Base-by-base conservation (phyloP, 2,113 vertebrate genomes). In the Oryzias woworae region DNA sequence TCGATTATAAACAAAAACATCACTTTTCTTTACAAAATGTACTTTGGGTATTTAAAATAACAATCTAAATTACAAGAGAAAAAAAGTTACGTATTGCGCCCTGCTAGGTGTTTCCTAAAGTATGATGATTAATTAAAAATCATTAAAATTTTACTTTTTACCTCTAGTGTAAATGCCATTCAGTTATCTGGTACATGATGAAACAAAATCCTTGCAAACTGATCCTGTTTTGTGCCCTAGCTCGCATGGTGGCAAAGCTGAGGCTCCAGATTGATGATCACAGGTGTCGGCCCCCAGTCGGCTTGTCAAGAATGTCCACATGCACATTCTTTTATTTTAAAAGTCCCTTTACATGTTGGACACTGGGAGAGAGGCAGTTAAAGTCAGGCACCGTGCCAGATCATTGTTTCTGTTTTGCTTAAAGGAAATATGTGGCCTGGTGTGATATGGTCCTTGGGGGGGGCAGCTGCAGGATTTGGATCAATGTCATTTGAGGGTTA, bases 401-500 rank as follows among this genome's bases (percentile, higher is more conserved):
- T 85, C 82, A 91, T 86, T 89, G 89, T 92, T 88, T 77, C 77
- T 78, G 84, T 88, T 88, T 73, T 82, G 82, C 71, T 78, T 82
- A 83, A 73, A 76, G 85, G 81, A 80, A 83, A 85, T 86, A 85
- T 82, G 88, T 88, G 77, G 70, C 68, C 61, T 43, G 51, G 67
- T 61, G 71, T 81, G 83, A 89, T 85, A 77, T 86, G 83, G 70
- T 81, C 74, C 78, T 74, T 70, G 52, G 62, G 75, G 15, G 20
- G 77, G 78, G 78, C 88, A 90, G 88, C 87, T 89, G 82, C 49
- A 43, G 73, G 75, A 82, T 82, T 71, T 80, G 77, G 66, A 54
- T 58, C 28, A 74, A 82, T 84, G 81, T 78, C 86, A 85, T 78
- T 89, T 88, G 63, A 63, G 73, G 84, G 73, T 91, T 86, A 77